Evolutionary conservation across 2,113 vertebrate species (phyloP), one percentile per base, ranked within the genome.

Genomic region (Amblyornis subalaris): DNA sequence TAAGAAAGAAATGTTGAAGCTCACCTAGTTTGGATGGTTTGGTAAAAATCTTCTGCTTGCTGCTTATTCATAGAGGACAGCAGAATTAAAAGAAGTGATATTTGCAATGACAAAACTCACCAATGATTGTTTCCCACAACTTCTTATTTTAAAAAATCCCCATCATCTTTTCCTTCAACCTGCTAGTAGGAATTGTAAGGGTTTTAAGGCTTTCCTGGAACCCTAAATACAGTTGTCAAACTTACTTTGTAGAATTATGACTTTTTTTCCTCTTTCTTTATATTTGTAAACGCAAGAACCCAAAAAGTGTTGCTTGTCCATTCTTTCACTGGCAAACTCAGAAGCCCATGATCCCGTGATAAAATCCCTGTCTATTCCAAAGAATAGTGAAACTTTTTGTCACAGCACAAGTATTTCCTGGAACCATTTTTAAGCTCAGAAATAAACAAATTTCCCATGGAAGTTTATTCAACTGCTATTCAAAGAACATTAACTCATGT

Each of bases 401-500:
- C 70, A 65, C 65, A 84, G 55, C 29, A 73, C 1, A 20, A 84
- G 50, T 89, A 76, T 86, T 96, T 96, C 94, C 91, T 91, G 85
- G 87, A 95, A 93, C 20, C 60, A 71, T 51, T 89, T 96, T 91
- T 54, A 89, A 86, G 78, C 79, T 95, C 72, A 95, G 60, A 95
- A 94, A 91, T 91, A 94, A 97, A 95, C 67, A 94, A 50, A 86
- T 80, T 93, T 93, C 61, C 81, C 72, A 74, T 85, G 72, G n/a
- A 94, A 86, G 85, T 96, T 96, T 97, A 94, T 91, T 95, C 71
- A 88, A 89, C 58, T 85, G 78, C 82, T 95, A 72, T 92, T 95
- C 93, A 93, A 57, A 89, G 87, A 91, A 74, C 78, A 84, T 88
- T 58, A 95, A 94, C 60, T 96, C 29, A 83, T 71, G 33, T 18